Evolutionary conservation across 2,797 vertebrate species (phyloP), one percentile per base, ranked within the genome.

Genomic region (Ficedula albicollis): DNA sequence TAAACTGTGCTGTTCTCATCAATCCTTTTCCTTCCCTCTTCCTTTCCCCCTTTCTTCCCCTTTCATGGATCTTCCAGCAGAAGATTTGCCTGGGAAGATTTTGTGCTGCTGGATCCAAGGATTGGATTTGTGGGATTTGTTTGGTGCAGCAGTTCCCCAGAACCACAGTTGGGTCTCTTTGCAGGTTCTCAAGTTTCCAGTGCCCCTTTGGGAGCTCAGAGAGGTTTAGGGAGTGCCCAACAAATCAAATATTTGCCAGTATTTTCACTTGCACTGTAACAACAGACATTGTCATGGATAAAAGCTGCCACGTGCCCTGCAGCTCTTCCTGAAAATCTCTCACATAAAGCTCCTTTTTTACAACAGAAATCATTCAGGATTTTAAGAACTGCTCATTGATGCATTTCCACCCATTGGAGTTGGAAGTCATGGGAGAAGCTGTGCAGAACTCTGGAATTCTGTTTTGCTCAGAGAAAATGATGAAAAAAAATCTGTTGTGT

Each of bases 11-110:
- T 46, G 20, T 23, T 90, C 41, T 15, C 34, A 46, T 76, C 44
- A 29, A 7, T 62, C 44, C 52, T 85, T 68, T 68, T 36, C 58
- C 23, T 34, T 54, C 30, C 26, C 18, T 69, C 14, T 77, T 34
- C 72, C 43, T 68, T 52, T 20, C 1, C 17, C 14, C 16, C 13
- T 1, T 25, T 5, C 6, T 0, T 4, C 23, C 48, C 48, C 13
- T 67, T 89, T 39, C 73, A 19, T 13, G 39, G 27, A 11, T 69
- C 55, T 91, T 58, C 14, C 67, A 89, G 58, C 67, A 55, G 72
- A 27, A 84, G 9, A 14, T 36, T 52, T 58, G 15, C 26, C 46
- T 67, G 76, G 62, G 20, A 67, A 13, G 32, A 30, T 46, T 30
- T 59, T 4, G 2, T 55, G 43, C 46, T 83, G 66, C 56, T 39